These are phyloP conservation scores for Bombus pascuorum DNA, from an alignment of 1,140 invertebrate genomes.

Conservation along the genomic window DNA sequence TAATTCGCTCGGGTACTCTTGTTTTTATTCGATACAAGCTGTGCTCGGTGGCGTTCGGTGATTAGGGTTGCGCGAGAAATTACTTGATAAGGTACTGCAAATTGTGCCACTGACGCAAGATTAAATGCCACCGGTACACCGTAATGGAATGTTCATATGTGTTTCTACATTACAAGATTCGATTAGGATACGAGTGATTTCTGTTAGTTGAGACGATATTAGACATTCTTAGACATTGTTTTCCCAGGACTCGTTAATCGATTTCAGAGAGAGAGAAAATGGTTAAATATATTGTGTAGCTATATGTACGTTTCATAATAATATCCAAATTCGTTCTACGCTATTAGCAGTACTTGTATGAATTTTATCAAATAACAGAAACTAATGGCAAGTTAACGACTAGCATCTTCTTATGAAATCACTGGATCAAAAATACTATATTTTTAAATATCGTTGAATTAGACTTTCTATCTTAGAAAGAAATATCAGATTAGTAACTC, in stretches of 20 bases:
- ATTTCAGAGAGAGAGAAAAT: background rate
- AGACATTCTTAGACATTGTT: background rate
- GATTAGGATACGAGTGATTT: background rate
- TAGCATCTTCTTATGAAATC: no score
- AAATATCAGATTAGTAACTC: no score
- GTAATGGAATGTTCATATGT: background rate
- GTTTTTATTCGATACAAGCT: background rate
- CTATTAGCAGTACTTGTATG: no score
- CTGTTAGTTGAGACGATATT: background rate
- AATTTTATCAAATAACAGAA: no score
- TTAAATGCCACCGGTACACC: background rate
- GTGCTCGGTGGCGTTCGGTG: constrained; percentile 2
- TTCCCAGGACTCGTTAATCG: constrained; percentile 1
- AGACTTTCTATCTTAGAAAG: no score
- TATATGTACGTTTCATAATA: background rate
- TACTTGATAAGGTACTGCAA: constrained; percentile 20
- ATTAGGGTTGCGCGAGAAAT: constrained; percentile 29
- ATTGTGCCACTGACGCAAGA: background rate
- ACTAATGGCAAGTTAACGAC: no score
- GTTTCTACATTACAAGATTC: constrained; percentile 2
- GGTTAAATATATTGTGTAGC: background rate
- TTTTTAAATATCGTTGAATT: no score
- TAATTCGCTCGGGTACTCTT: constrained; percentile 5
- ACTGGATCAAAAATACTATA: no score
- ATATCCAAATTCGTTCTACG: background rate